Conservation (phyloP, 2,888 invertebrate genomes). For the Euzetes globulus region DNA sequence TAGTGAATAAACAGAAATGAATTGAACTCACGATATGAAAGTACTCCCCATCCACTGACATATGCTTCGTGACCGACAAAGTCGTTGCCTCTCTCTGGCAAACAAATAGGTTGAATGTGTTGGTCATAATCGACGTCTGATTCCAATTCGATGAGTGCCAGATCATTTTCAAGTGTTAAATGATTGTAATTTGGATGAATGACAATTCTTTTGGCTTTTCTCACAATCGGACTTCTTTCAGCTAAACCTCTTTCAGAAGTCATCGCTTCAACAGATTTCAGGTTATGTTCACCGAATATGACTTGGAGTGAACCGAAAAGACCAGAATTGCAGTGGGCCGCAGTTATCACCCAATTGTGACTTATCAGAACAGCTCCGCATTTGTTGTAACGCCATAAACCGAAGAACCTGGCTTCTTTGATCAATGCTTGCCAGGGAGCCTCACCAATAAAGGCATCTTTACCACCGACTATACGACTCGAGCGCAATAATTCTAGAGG, state of each 20-base stretch:
- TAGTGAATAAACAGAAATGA: background rate
- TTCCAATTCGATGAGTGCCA: constrained; percentile 75
- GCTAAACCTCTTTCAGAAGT: constrained; percentile 45
- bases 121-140: constrained; percentile 70
- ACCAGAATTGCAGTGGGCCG: constrained; percentile 88
- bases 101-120: constrained; percentile 84
- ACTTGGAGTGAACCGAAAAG: constrained; percentile 80
- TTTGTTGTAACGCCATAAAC: constrained; percentile 85
- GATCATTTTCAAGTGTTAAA: constrained; percentile 80
- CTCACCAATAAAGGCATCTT: constrained; percentile 16
- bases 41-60: constrained; percentile 83
- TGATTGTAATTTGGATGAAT: constrained; percentile 80
- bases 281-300: constrained; percentile 82
- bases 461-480: constrained; percentile 33
- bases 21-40: constrained; percentile 65
- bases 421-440: constrained; percentile 58
- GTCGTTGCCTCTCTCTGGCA: constrained; percentile 61
- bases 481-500: background rate
- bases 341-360: constrained; percentile 74
- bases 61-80: constrained; percentile 77
- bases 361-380: constrained; percentile 89
- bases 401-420: constrained; percentile 82
- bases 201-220: constrained; percentile 66
- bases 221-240: background rate
- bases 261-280: constrained; percentile 51